These are phyloP conservation scores for Acanthosoma haemorrhoidale DNA, from an alignment of 2,888 invertebrate genomes.

Conservation along the genomic window DNA sequence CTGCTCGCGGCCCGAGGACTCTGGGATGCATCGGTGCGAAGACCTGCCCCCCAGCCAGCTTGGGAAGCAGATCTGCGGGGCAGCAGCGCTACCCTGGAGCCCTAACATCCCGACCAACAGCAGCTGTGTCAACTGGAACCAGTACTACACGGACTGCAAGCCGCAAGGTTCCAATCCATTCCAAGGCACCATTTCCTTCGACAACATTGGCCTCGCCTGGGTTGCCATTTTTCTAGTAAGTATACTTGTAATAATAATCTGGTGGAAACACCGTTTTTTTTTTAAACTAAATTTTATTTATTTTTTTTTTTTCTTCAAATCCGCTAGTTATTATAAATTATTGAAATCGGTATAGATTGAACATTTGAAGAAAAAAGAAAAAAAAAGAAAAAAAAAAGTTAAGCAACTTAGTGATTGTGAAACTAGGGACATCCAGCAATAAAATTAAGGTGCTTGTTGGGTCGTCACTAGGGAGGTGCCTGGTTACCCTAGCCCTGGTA, in stretches of 20 bases:
- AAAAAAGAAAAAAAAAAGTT: no score
- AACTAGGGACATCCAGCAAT: no score
- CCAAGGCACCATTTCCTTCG: slow-evolving; percentile 98
- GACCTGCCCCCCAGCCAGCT: slow-evolving; percentile 71
- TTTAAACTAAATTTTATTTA: neutral
- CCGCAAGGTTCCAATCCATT: slow-evolving; percentile 94
- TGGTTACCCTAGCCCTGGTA: no score
- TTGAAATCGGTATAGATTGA: no score
- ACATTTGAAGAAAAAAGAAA: no score
- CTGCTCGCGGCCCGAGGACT: slow-evolving; percentile 86
- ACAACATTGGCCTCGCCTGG: slow-evolving; percentile 99
- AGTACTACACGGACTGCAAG: slow-evolving; percentile 93
- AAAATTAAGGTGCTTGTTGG: no score
- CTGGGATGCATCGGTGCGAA: slow-evolving; percentile 88
- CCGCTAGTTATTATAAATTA: no score
- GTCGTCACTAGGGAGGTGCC: no score
- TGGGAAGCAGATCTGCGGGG: slow-evolving; percentile 71
- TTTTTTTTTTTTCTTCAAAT: no score
- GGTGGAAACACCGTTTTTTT: neutral
- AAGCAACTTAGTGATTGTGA: no score
- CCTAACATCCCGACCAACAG: slow-evolving; percentile 61
- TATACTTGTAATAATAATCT: slow-evolving; percentile 40
- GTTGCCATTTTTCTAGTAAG: slow-evolving; percentile 98
- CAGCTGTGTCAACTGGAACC: slow-evolving; percentile 97
- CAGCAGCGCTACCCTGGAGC: slow-evolving; percentile 55